Base-by-base conservation (phyloP, 2,888 invertebrate genomes). In the Acleris sparsana region DNA sequence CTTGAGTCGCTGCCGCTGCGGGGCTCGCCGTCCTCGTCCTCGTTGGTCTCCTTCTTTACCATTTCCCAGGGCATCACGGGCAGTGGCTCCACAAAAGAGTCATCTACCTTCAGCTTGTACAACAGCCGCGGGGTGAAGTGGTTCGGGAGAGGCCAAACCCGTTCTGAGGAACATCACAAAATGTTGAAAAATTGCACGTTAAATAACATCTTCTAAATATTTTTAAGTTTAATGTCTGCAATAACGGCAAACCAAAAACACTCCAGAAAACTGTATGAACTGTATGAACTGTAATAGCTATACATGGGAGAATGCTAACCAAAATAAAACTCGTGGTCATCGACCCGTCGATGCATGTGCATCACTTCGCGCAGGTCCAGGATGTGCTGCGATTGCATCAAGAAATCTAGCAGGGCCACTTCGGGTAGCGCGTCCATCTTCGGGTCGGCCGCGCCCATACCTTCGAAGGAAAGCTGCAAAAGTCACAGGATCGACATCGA, bases 21-120 rank as follows among this genome's bases (percentile, higher is more conserved):
- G 59, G 77, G 74, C 29, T 86, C 85, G 82, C 63, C 86, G 72
- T 75, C 80, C 1, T 84, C 84, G 0, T 87, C 89, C 25, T 86
- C 86, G 16, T 72, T 78, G 5, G 69, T 74, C 33, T 86, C 83
- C 60, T 86, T 83, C 70, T 86, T 84, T 7, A 82, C 82, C 22
- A 82, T 69, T 69, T 92, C 92, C 92, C 92, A 92, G 0, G 91
- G 88, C 92, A 92, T 92, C 18, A 90, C 83, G 0, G 92, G 92
- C 18, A 92, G 74, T 0, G 88, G 89, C 61, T 92, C 88, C 65
- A 92, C 92, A 69, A 92, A 92, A 0, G 89, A 84, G 67, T 91
- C 91, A 67, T 92, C 92, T 7, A 88, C 72, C 75, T 88, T 92
- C 74, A 92, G 71, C 76, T 92, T 92, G 75, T 86, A 92, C 5